Conservation (phyloP, 2,888 invertebrate genomes). For the Chloroclystis v-ata region DNA sequence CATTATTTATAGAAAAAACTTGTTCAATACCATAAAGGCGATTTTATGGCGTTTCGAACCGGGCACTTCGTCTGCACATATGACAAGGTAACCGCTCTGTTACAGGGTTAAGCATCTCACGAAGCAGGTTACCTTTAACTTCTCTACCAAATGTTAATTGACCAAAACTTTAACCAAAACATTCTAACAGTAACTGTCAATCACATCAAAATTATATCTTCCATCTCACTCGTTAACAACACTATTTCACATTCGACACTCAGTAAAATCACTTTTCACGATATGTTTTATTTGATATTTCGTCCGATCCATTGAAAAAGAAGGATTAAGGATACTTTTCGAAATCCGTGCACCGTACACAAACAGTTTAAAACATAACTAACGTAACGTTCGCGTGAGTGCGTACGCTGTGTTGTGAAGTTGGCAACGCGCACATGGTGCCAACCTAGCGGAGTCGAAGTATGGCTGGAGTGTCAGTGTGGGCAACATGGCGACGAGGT, state of each 20-base stretch:
- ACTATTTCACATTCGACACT: constrained; percentile 22
- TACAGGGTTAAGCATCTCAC: constrained; percentile 11
- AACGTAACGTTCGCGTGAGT: constrained; percentile 62
- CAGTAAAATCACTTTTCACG: constrained; percentile 22
- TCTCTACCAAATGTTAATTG: constrained; percentile 10
- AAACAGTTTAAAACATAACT: constrained; percentile 63
- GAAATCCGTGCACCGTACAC: constrained; percentile 23
- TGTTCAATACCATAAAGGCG: constrained; percentile 18
- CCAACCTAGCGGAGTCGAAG: constrained; percentile 38
- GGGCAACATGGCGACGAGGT: constrained; percentile 39
- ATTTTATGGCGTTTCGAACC: constrained; percentile 19
- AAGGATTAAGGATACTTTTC: constrained; percentile 14
- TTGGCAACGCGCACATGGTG: constrained; percentile 40
- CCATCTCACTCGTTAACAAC: constrained; percentile 1
- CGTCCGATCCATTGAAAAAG: constrained; percentile 52
- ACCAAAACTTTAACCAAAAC: constrained; percentile 7
- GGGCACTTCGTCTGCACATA: constrained; percentile 11
- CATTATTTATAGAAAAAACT: constrained; percentile 23
- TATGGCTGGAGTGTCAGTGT: constrained; percentile 21
- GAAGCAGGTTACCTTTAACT: constrained; percentile 3
- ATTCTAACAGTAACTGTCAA: constrained; percentile 34
- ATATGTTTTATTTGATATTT: constrained; percentile 22
- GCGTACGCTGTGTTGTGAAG: constrained; percentile 55
- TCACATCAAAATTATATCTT: constrained; percentile 47
- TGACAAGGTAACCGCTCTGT: constrained; percentile 18